Percentiles rank a stretch among this genome's conserved stretches.
These are phyloP conservation scores for Cyclura pinguis DNA, from an alignment of 2,797 vertebrate species.

Conservation along the genomic window DNA sequence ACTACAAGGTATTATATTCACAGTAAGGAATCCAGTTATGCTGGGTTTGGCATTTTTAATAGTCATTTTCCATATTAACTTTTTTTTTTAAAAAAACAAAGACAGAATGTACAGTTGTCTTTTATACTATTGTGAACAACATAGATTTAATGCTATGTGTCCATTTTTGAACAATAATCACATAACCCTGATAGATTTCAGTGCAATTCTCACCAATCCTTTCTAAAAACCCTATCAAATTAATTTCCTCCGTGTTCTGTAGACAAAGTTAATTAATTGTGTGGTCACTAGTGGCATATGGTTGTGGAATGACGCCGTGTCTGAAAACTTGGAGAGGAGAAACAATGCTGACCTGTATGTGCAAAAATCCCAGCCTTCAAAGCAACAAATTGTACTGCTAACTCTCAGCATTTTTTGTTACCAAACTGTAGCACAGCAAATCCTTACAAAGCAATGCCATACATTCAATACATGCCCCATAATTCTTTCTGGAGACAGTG, in stretches of 20 bases:
- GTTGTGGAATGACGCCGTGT: slow-evolving; percentile 27
- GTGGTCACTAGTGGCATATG: slow-evolving; percentile 39
- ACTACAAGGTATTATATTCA: neutral
- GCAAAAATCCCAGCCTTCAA: slow-evolving; percentile 60
- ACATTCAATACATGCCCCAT: slow-evolving; percentile 72
- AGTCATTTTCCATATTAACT: neutral
- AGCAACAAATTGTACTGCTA: slow-evolving; percentile 62
- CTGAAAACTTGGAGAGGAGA: slow-evolving; percentile 26
- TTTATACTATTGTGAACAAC: neutral
- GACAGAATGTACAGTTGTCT: slow-evolving; percentile 1
- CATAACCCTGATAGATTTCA: slow-evolving; percentile 35
- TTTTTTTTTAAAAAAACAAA: neutral
- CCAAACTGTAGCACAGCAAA: slow-evolving; percentile 75
- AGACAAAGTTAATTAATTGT: slow-evolving; percentile 63
- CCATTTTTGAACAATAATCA: neutral
- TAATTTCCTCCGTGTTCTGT: slow-evolving; percentile 28
- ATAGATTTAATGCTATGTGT: neutral
- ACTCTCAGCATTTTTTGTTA: slow-evolving; percentile 59
- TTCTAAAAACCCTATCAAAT: slow-evolving; percentile 53
- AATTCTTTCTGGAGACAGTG: slow-evolving; percentile 81
- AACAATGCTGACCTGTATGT: slow-evolving; percentile 22
- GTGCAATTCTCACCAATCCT: slow-evolving; percentile 42
- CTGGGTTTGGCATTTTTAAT: slow-evolving; percentile 7
- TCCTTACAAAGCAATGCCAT: slow-evolving; percentile 74
- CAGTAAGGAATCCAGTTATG: neutral